Percentiles rank a stretch among this genome's conserved stretches.
Evolutionary conservation across 2,113 vertebrate species (phyloP).

Genomic region (Aldabrachelys gigantea): DNA sequence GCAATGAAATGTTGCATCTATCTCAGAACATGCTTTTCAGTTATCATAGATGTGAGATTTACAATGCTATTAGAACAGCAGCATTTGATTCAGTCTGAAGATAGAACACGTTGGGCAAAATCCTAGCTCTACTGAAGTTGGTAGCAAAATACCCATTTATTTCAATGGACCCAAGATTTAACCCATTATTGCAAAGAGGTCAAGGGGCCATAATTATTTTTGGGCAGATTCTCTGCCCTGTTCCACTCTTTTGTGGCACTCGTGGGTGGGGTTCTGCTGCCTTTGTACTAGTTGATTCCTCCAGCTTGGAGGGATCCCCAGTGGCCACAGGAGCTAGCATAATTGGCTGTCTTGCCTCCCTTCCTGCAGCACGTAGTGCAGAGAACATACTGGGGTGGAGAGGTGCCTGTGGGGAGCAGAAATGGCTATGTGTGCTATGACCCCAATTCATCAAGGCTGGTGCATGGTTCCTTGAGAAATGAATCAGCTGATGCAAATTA

Average conservation of each 20-base stretch:
- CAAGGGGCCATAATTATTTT: background rate
- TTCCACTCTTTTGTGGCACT: background rate
- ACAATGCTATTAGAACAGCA: background rate
- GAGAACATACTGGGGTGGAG: background rate
- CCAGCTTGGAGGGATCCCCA: background rate
- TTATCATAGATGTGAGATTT: background rate
- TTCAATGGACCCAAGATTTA: accelerated
- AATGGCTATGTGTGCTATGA: background rate
- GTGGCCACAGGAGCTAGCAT: background rate
- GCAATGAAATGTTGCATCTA: background rate
- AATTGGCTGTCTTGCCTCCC: background rate
- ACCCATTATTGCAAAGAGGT: background rate
- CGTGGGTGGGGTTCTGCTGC: background rate
- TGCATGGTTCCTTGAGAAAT: background rate
- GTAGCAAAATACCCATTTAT: background rate
- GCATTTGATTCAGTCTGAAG: background rate
- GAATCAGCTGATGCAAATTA: background rate
- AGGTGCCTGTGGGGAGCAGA: background rate
- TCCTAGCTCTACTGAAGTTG: accelerated
- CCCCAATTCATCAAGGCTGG: background rate
- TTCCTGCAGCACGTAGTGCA: background rate
- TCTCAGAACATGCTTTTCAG: accelerated
- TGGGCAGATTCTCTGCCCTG: background rate
- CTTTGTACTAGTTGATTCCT: background rate
- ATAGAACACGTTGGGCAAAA: background rate